Conservation (phyloP, 2,888 invertebrate species). For the Ramazzottius varieornatus region DNA sequence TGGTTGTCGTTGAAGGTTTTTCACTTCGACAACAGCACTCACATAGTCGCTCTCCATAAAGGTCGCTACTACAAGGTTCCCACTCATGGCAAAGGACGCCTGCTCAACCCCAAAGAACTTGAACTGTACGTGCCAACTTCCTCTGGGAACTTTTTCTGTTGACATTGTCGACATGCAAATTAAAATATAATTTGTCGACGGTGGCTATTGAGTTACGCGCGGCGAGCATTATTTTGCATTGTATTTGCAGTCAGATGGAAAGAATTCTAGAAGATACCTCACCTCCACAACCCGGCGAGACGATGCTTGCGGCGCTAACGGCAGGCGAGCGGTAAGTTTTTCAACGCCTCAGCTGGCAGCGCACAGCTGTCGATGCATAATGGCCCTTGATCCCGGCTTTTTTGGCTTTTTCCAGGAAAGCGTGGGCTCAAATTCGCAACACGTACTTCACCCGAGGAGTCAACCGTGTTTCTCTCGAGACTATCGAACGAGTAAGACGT, state of each 20-base stretch:
- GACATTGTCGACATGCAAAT: too few relatives aligned
- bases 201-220: too few relatives aligned
- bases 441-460: conserved; percentile 56
- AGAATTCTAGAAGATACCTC: conserved; percentile 48
- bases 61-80: conserved; percentile 81
- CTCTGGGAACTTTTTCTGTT: too few relatives aligned
- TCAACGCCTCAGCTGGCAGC: too few relatives aligned
- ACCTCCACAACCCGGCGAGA: conserved; percentile 50
- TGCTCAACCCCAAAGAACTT: conserved; percentile 61
- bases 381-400: too few relatives aligned
- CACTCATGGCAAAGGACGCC: conserved; percentile 54
- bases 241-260: conserved; percentile 70
- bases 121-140: too few relatives aligned
- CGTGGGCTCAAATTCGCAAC: conserved; percentile 58
- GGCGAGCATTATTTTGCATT: too few relatives aligned
- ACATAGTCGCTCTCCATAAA: conserved; percentile 71
- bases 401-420: conserved; percentile 25
- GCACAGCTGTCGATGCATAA: too few relatives aligned
- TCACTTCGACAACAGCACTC: conserved; percentile 64
- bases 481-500: conserved; percentile 58
- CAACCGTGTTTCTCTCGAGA: conserved; percentile 62
- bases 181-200: too few relatives aligned
- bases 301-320: conserved; percentile 63
- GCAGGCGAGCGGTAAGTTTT: conserved; percentile 35
- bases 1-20: conserved; percentile 39